A percentile compares a stretch with the other conserved stretches of the same genome.
Conservation (phyloP, 2,797 vertebrate species). For the Podargus strigoides region DNA sequence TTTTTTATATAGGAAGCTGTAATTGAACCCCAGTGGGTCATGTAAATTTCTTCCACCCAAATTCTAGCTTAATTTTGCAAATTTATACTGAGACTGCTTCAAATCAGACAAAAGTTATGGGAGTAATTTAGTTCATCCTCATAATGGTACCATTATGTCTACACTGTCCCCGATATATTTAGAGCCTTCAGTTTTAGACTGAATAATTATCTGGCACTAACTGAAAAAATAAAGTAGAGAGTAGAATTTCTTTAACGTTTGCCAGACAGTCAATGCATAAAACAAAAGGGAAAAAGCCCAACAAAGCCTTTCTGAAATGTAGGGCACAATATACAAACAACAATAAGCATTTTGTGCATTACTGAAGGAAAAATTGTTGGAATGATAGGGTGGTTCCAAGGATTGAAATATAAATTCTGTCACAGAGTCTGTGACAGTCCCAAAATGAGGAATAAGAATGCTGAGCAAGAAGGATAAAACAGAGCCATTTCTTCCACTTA, state of each 20-base stretch:
- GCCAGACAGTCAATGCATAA: not conserved
- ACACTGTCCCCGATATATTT: not conserved
- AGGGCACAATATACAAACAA: not conserved
- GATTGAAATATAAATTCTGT: not conserved
- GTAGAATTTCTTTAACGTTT: not conserved
- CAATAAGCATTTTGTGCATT: not conserved
- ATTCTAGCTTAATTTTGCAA: not conserved
- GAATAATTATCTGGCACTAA: not conserved
- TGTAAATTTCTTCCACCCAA: not conserved
- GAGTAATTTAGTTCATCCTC: not conserved
- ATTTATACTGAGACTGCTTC: not conserved
- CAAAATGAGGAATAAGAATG: not conserved
- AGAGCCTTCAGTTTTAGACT: not conserved
- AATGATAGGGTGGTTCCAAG: not conserved
- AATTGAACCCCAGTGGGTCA: not conserved
- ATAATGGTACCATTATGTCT: not conserved
- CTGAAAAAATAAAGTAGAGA: not conserved
- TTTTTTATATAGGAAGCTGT: not conserved
- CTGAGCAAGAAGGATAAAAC: not conserved
- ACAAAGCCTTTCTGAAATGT: not conserved
- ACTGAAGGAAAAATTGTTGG: not conserved
- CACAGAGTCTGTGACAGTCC: not conserved
- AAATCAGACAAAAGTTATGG: not conserved
- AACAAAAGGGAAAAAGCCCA: not conserved
- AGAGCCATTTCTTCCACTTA: not conserved